A percentile compares a stretch with the other conserved stretches of the same genome.
These are phyloP conservation scores for Alcedo quadribrachys DNA, from an alignment of 2,797 vertebrate genomes.

Conservation along the genomic window DNA sequence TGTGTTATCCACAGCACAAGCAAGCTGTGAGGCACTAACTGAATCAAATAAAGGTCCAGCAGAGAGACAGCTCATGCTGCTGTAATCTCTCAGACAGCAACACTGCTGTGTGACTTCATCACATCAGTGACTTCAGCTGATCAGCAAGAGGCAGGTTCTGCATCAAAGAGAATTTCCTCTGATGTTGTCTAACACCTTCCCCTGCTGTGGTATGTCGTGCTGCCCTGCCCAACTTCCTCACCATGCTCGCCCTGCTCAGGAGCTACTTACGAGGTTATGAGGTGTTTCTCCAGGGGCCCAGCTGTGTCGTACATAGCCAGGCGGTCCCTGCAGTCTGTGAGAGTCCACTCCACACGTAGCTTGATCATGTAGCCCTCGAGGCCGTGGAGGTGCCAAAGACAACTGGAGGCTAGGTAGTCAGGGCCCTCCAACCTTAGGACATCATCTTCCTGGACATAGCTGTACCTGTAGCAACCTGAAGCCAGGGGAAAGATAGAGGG, in stretches of 20 bases:
- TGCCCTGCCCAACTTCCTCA: neutral
- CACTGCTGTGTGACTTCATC: neutral
- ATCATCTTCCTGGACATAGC: constrained; percentile 73
- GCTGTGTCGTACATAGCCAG: constrained; percentile 86
- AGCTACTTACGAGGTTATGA: constrained; percentile 92
- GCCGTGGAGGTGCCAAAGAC: constrained; percentile 91
- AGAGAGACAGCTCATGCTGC: neutral
- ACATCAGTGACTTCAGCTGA: constrained; percentile 18
- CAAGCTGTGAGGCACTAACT: neutral
- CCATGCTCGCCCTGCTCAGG: rapidly evolving
- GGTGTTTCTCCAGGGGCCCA: constrained; percentile 80
- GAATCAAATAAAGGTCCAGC: neutral
- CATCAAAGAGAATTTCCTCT: constrained; percentile 44
- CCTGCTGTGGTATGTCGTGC: neutral
- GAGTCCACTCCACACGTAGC: constrained; percentile 88
- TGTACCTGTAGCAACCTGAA: constrained; percentile 90
- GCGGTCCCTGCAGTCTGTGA: constrained; percentile 88
- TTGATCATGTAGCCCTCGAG: constrained; percentile 83
- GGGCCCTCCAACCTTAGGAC: constrained; percentile 82
- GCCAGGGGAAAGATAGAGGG: neutral
- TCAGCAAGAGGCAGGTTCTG: neutral
- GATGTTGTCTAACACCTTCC: constrained; percentile 26
- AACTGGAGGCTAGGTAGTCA: constrained; percentile 83
- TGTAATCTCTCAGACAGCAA: neutral
- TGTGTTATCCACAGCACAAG: neutral